These are phyloP conservation scores for Alauda arvensis DNA, from an alignment of 2,797 vertebrate species.

Conservation along the genomic window DNA sequence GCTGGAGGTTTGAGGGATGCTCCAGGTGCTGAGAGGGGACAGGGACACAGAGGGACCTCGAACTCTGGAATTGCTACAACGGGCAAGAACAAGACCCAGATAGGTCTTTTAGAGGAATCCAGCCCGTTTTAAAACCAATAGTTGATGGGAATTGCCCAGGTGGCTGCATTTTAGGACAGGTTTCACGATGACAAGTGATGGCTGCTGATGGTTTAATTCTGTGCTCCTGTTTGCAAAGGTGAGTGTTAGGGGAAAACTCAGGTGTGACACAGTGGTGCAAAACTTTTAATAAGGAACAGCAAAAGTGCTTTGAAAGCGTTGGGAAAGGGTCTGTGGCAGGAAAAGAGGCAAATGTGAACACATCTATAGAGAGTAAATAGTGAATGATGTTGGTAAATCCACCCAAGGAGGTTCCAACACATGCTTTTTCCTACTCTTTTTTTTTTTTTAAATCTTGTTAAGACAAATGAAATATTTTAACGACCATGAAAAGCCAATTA, in stretches of 20 bases:
- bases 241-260: background rate
- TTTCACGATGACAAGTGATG: background rate
- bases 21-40: background rate
- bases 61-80: fast-evolving
- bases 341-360: background rate
- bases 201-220: background rate
- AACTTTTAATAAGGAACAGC: background rate
- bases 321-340: background rate
- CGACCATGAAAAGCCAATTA: background rate
- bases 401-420: background rate
- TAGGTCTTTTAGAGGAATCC: background rate
- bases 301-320: background rate
- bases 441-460: background rate
- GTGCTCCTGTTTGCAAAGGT: background rate
- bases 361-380: background rate
- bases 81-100: background rate
- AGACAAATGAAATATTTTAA: background rate
- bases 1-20: background rate
- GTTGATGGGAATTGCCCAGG: background rate
- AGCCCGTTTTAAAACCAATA: background rate
- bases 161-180: background rate
- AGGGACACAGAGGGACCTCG: background rate
- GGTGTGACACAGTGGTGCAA: background rate
- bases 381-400: background rate
- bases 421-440: background rate